Base-by-base conservation (phyloP, 2,113 vertebrate species). In the Geococcyx californianus region DNA sequence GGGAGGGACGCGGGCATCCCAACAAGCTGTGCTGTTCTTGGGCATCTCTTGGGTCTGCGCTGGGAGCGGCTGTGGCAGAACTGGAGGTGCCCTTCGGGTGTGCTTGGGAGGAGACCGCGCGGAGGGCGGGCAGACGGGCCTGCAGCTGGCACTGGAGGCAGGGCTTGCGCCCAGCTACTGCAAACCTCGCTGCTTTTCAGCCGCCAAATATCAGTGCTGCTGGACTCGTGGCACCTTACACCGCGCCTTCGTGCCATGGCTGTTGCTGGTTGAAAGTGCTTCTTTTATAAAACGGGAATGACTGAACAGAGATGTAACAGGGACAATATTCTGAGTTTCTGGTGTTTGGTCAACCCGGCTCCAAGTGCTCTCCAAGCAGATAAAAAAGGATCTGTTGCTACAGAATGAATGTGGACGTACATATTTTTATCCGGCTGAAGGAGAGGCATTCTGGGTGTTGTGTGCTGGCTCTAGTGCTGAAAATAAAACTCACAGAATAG, bases 401-500 rank as follows among this genome's bases (percentile, higher is more conserved):
- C 76, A 93, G 92, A 87, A 44, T 67, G 60, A 51, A 85, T 86
- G 49, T 67, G 77, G 34, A 82, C 29, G 1, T 68, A 72, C 28
- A 16, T 88, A 97, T 86, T 91, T 95, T 92, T 90, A 80, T 93
- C 82, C 5, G 0, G 59, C 73, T 84, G 92, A 94, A 90, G 90
- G 83, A 89, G 51, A 86, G 49, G 93, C 83, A 92, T 95, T 94
- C 80, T 96, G 90, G 44, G 69, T 96, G 85, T 86, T 94, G 95
- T 96, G 80, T 92, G 76, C 92, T 90, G 90, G 93, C 83, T 96
- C 79, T 73, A 81, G 80, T 78, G 95, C 96, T 89, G 87, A 96
- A 97, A 96, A 97, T 96, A 95, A 96, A 96, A 84, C 83, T 90
- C 69, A 90, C 69, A 94, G 94, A 96, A 94, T 94, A 96, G 93